Evolutionary conservation across 1,140 invertebrate genomes (phyloP).

Genomic region (Orchesella cincta): DNA sequence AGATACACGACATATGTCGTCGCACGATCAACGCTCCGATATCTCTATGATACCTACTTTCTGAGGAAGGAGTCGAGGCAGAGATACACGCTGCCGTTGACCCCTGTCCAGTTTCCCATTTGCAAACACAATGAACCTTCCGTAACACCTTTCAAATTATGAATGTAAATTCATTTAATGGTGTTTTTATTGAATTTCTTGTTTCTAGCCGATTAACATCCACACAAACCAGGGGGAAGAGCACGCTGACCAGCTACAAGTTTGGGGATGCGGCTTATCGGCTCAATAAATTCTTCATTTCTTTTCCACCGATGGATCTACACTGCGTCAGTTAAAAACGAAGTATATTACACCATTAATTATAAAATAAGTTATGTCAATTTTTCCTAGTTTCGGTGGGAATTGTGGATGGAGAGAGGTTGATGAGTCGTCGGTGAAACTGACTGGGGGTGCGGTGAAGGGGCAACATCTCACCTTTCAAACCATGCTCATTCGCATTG

Average conservation of each 20-base stretch:
- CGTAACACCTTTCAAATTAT: background rate
- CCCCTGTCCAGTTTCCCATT: background rate
- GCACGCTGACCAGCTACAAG: background rate
- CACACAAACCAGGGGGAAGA: background rate
- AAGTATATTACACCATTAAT: too few relatives aligned
- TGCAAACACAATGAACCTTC: background rate
- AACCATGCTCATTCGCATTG: background rate
- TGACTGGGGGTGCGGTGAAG: constrained; percentile 12
- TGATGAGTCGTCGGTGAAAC: background rate
- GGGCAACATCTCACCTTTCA: background rate
- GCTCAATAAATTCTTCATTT: background rate
- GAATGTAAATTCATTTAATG: background rate
- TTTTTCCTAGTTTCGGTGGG: background rate
- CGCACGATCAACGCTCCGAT: too few relatives aligned
- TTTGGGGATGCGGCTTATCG: background rate
- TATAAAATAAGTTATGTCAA: too few relatives aligned
- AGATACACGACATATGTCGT: too few relatives aligned
- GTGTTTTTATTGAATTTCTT: background rate
- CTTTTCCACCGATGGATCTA: background rate
- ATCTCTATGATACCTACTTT: too few relatives aligned
- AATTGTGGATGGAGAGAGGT: background rate
- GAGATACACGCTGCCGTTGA: background rate
- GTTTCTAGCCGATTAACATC: background rate
- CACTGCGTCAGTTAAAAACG: background rate
- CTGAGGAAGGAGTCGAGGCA: background rate